Evolutionary conservation across 2,113 vertebrate species (phyloP).

Genomic region (Isurus oxyrinchus): DNA sequence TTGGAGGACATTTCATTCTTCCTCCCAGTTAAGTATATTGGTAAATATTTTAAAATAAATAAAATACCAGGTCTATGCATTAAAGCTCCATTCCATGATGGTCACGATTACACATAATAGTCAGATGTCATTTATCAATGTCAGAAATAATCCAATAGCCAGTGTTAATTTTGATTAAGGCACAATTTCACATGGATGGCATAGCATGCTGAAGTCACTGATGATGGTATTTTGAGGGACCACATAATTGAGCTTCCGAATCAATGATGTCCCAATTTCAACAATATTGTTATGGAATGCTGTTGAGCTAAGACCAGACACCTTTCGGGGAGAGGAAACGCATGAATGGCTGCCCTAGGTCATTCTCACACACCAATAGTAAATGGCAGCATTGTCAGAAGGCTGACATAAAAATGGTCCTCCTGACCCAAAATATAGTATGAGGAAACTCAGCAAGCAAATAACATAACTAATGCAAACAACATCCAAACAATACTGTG

Average conservation of each 20-base stretch:
- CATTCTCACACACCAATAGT: not conserved
- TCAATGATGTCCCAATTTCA: not conserved
- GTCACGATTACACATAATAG: not conserved
- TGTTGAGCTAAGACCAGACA: not conserved
- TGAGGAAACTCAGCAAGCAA: not conserved
- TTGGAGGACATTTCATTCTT: not conserved
- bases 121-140: not conserved
- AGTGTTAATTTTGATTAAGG: not conserved
- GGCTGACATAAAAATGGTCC: not conserved
- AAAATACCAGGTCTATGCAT: not conserved
- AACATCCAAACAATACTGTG: not conserved
- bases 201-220: not conserved
- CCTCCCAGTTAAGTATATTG: not conserved
- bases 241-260: not conserved
- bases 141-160: not conserved
- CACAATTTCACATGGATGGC: not conserved
- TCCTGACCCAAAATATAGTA: not conserved
- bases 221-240: not conserved
- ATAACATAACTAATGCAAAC: not conserved
- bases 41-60: not conserved
- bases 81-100: not conserved
- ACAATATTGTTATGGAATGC: not conserved
- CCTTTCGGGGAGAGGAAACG: not conserved
- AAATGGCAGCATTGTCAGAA: not conserved
- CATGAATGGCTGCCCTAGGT: not conserved